phyloP scores from a whole-genome alignment of 2,113 vertebrate genomes.

The Cervus canadensis region DNA sequence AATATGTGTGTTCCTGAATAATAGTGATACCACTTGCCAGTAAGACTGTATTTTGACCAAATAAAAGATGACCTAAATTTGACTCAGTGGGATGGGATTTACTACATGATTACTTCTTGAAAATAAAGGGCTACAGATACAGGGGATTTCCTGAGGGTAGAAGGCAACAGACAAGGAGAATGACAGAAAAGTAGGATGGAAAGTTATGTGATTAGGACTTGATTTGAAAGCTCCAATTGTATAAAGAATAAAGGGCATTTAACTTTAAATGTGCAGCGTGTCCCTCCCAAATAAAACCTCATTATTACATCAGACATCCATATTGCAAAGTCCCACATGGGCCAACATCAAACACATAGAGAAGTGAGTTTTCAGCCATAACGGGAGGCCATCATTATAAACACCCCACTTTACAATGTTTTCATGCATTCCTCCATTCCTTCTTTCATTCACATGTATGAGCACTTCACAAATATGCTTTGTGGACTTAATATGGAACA shows the following conservation, averaged over 20 bases:
- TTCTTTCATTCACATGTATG: not conserved
- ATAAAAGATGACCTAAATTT: slow-evolving; percentile 90
- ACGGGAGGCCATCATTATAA: not conserved
- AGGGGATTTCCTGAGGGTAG: not conserved
- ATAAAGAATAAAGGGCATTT: slow-evolving; percentile 14
- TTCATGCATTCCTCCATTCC: not conserved
- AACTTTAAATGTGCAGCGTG: not conserved
- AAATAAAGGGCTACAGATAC: slow-evolving; percentile 72
- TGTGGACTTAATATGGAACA: not conserved
- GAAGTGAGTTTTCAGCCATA: not conserved
- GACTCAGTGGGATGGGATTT: slow-evolving; percentile 86
- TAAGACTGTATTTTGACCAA: slow-evolving; percentile 82
- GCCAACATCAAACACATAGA: not conserved
- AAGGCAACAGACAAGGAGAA: not conserved
- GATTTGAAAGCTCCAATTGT: not conserved
- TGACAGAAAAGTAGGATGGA: not conserved
- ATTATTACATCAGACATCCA: not conserved
- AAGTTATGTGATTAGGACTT: not conserved
- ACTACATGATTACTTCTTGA: slow-evolving; percentile 86
- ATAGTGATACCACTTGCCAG: slow-evolving; percentile 81
- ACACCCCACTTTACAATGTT: not conserved
- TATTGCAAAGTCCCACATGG: not conserved
- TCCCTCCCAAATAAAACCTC: slow-evolving; percentile 24
- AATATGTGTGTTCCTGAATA: slow-evolving; percentile 86
- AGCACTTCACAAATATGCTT: not conserved